Evolutionary conservation across 2,888 invertebrate species (phyloP), one percentile per base, ranked within the genome.

Genomic region (Pherbina coryleti): DNA sequence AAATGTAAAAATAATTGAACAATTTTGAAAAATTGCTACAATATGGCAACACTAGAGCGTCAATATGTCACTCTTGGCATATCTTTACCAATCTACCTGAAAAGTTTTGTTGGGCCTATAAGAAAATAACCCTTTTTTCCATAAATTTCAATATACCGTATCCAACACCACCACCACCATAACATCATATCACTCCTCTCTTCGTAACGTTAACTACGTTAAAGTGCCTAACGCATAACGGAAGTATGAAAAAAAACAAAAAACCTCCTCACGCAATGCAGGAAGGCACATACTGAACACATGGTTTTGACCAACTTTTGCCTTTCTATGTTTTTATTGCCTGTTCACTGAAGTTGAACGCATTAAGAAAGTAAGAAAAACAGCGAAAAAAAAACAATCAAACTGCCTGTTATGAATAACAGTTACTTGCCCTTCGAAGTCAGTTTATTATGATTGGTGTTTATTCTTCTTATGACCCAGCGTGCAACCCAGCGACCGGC

Each of bases 261-360:
- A 37, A 44, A 17, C 64, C 11, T 44, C 44, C 44, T 34, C 64
- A 34, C 64, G 14, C 64, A 17, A 28, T n/a, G 44, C 44, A 11
- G 44, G 5, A n/a, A 64, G 64, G n/a, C 5, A 34, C 11, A 34
- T 34, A n/a, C n/a, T 34, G 8, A 28, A 64, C n/a, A 34, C 64
- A 64, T 67, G 25, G 37, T 67, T 44, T 67, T 67, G 44, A 67
- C 67, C 67, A 67, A 67, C 44, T 44, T 44, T 37, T 66, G 28
- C 28, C 28, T 17, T 66, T 37, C 31, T 8, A 2, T 62, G 28
- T 62, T 25, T 31, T 66, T 66, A 7, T 66, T 17, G 31, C n/a
- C n/a, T 22, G n/a, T 19, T n/a, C 44, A 67, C 44, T 67, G 19
- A 37, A 67, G 67, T 67, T 37, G 44, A 44, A 67, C 44, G 49